A percentile compares a stretch with the other conserved stretches of the same genome.
These are phyloP conservation scores for Ischnus inquisitorius DNA, from an alignment of 2,888 invertebrate genomes.

Conservation along the genomic window DNA sequence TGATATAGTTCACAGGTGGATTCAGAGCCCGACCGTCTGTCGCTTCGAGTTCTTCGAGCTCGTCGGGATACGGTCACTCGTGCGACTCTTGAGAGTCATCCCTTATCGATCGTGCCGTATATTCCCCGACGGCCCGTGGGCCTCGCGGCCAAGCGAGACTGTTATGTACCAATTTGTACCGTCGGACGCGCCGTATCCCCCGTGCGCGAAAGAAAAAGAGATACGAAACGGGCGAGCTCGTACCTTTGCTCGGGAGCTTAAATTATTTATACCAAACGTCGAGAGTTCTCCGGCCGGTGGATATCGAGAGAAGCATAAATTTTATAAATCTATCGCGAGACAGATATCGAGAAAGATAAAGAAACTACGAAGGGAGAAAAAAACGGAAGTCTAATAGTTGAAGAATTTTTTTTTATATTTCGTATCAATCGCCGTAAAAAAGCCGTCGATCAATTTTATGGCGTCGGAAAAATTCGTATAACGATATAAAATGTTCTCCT, in stretches of 20 bases:
- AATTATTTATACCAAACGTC: conserved; percentile 58
- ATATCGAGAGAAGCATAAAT: not conserved
- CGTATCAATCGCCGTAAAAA: not conserved
- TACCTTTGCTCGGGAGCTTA: conserved; percentile 13
- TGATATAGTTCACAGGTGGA: conserved; percentile 45
- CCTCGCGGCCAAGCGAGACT: conserved; percentile 32
- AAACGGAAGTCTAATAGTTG: not conserved
- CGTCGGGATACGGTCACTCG: conserved; percentile 17
- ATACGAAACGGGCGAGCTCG: conserved; percentile 27
- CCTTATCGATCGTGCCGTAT: conserved; percentile 61
- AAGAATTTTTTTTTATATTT: not conserved
- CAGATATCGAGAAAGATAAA: conserved; percentile 31
- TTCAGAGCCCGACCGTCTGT: conserved; percentile 8
- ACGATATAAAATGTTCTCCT: not conserved
- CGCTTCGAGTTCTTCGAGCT: conserved; percentile 44
- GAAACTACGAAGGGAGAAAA: not conserved
- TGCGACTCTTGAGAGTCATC: conserved; percentile 64
- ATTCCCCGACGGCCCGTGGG: conserved; percentile 3
- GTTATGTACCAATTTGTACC: conserved; percentile 65
- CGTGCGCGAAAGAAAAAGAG: not conserved
- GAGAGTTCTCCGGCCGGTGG: not conserved
- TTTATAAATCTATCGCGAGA: conserved; percentile 28
- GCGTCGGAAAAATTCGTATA: not conserved
- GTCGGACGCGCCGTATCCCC: not conserved
- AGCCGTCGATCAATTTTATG: conserved; percentile 12